Percentiles rank a stretch among this genome's conserved stretches.
Conservation (phyloP, 2,797 vertebrate genomes). For the Chelidonichthys spinosus region DNA sequence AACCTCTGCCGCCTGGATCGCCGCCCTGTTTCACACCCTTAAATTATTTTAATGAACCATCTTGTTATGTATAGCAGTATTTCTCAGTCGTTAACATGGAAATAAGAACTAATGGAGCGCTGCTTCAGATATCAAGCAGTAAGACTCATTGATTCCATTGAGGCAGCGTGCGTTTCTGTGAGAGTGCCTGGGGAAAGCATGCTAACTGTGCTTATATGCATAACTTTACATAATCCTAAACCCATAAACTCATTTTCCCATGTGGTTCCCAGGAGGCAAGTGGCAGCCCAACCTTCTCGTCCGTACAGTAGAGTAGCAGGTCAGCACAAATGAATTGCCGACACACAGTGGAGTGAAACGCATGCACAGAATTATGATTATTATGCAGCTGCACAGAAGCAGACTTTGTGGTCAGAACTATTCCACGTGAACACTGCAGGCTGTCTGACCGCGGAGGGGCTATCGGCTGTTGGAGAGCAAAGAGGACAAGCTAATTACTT, state of each 20-base stretch:
- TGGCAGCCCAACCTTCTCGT: constrained; percentile 31
- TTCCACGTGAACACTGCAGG: constrained; percentile 19
- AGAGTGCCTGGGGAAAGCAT: constrained; percentile 16
- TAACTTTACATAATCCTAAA: constrained; percentile 49
- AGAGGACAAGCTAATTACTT: constrained; percentile 37
- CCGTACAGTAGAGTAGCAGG: constrained; percentile 33
- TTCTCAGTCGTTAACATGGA: constrained; percentile 52
- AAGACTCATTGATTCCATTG: constrained; percentile 31
- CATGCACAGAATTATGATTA: constrained; percentile 21
- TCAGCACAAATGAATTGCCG: constrained; percentile 52
- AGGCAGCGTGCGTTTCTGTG: constrained; percentile 29
- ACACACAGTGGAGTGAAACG: constrained; percentile 17
- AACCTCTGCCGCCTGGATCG: constrained; percentile 16
- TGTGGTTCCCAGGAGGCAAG: constrained; percentile 30
- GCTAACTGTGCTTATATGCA: constrained; percentile 41
- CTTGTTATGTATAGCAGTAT: constrained; percentile 20
- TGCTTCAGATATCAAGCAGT: constrained; percentile 29
- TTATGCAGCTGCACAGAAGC: constrained; percentile 13
- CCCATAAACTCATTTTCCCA: constrained; percentile 29
- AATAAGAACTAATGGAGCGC: constrained; percentile 30
- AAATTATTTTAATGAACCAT: constrained; percentile 48
- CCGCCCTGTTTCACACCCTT: constrained; percentile 38
- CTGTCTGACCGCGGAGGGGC: constrained; percentile 11
- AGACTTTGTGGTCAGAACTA: constrained; percentile 1
- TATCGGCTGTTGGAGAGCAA: constrained; percentile 25